Conservation (phyloP, 2,797 vertebrate species). For the Xenopus petersii region DNA sequence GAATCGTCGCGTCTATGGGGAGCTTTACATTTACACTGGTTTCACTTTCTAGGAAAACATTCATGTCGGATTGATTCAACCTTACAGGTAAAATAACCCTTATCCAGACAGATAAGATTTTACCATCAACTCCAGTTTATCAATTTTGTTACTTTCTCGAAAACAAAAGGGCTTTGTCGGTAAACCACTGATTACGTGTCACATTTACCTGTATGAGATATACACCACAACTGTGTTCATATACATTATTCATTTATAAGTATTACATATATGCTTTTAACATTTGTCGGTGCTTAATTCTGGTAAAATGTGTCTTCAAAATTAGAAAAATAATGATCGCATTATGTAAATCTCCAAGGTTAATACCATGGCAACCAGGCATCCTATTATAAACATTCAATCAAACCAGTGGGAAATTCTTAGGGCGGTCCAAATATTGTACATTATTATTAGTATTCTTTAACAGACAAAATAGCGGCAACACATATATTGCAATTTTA, state of each 20-base stretch:
- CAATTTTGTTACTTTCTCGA: too few species aligned
- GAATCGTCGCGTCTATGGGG: too few species aligned
- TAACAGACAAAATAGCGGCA: conserved; percentile 63
- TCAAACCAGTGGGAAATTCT: conserved; percentile 22
- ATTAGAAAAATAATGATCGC: conserved; percentile 37
- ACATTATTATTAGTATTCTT: background rate
- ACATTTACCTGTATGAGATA: conserved; percentile 5
- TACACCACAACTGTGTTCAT: conserved; percentile 42
- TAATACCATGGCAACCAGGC: conserved; percentile 29
- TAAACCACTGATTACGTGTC: too few species aligned
- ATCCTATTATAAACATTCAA: conserved; percentile 25
- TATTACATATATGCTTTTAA: conserved; percentile 37
- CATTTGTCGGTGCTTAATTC: conserved; percentile 44
- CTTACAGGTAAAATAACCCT: too few species aligned
- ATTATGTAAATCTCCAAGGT: conserved; percentile 41
- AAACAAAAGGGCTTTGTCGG: too few species aligned
- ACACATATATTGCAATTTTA: conserved; percentile 88
- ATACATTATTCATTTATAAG: conserved; percentile 45
- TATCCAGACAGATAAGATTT: too few species aligned
- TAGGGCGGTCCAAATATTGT: conserved; percentile 35
- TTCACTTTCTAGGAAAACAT: too few species aligned
- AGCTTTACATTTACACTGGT: too few species aligned
- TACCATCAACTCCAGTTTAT: too few species aligned
- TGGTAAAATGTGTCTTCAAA: conserved; percentile 44
- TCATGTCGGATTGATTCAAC: too few species aligned